A percentile compares a stretch with the other conserved stretches of the same genome.
These are phyloP conservation scores for Mormyrus iriodes DNA, from an alignment of 2,113 vertebrate genomes.

Conservation along the genomic window DNA sequence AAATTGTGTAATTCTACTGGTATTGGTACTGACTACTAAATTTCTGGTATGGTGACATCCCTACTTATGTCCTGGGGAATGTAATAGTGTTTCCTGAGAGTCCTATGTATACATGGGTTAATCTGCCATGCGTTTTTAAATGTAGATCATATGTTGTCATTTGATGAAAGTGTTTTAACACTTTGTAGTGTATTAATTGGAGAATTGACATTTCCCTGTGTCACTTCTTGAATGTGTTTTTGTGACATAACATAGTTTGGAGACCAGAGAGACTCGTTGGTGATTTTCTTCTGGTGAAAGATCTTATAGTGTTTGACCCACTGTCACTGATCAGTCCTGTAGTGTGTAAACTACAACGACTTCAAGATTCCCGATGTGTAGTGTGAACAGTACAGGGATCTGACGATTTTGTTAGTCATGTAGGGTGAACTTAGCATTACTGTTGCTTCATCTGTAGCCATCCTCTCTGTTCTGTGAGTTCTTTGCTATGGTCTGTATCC, in stretches of 20 bases:
- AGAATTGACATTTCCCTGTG: neutral
- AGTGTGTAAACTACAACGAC: neutral
- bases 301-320: neutral
- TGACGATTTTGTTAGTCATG: neutral
- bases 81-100: neutral
- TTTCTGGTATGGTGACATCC: neutral
- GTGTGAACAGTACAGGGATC: neutral
- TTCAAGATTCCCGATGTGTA: neutral
- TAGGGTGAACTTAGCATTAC: neutral
- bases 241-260: neutral
- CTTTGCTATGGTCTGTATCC: neutral
- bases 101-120: neutral
- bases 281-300: neutral
- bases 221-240: neutral
- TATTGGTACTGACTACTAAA: neutral
- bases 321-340: neutral
- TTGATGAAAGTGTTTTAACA: neutral
- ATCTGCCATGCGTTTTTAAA: neutral
- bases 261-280: neutral
- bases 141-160: neutral
- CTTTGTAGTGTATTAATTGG: neutral
- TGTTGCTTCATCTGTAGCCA: neutral
- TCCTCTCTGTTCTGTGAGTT: neutral
- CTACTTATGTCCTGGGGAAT: neutral
- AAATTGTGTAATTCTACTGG: neutral